Evolutionary conservation across 2,113 vertebrate species (phyloP), one percentile per base, ranked within the genome.

Genomic region (Motacilla alba): DNA sequence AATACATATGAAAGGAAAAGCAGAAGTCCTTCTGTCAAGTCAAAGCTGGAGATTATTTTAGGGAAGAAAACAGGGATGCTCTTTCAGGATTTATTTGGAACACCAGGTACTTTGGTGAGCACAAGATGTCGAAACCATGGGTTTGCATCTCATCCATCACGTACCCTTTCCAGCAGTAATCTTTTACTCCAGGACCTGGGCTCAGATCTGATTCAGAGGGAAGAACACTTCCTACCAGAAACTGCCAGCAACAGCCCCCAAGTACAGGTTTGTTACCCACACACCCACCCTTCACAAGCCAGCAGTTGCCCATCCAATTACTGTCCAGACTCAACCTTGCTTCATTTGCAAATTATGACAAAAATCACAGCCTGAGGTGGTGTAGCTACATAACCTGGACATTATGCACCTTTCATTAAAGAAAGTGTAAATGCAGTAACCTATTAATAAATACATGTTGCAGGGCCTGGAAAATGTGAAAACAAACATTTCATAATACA

Each of bases 401-500:
- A 23, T 89, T 92, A 89, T 60, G 35, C 21, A 87, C n/a, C 43
- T 85, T 94, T 50, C 79, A 92, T 73, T 90, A 92, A 73, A 84
- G 41, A 74, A 92, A 82, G 58, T 37, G 35, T 44, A 91, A 87
- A 90, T 44, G 87, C 41, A 94, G 85, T 35, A 89, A 70, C 26
- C 74, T 75, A 55, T 79, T 80, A 95, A 93, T 50, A 56, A 77
- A 90, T 81, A 80, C 64, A 83, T 80, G 56, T 94, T 81, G 78
- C 76, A 79, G 60, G 72, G 50, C 56, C 90, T 49, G 59, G 89
- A 91, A 94, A 90, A 87, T 73, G 73, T 90, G 83, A 90, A 93
- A 96, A 94, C 68, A 95, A 93, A 89, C 70, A 93, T 95, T 92
- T 96, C 88, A 87, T 92, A 91, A 92, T 76, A 63, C 49, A 67